phyloP scores from a whole-genome alignment of 2,888 invertebrate genomes.

The Polyommatus icarus region DNA sequence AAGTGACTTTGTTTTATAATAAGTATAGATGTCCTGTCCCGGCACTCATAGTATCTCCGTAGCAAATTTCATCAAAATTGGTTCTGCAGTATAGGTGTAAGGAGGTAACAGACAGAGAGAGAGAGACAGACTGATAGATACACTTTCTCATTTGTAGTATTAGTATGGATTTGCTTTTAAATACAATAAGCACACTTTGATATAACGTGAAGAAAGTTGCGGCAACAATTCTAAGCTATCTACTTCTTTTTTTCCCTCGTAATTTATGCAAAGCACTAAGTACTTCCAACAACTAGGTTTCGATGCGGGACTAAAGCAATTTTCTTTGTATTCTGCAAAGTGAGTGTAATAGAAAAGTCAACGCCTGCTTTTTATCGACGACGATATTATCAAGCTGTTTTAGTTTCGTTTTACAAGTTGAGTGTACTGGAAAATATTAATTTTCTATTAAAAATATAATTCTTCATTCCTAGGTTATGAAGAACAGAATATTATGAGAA shows the following conservation, averaged over 20 bases:
- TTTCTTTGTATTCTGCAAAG: background rate
- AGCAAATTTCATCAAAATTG: no score
- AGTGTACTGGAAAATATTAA: background rate
- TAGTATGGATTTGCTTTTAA: no score
- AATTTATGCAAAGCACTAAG: background rate
- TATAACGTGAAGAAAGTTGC: background rate
- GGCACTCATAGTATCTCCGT: no score
- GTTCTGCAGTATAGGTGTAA: no score
- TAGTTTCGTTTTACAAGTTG: background rate
- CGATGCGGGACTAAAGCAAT: constrained; percentile 10
- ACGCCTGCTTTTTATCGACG: background rate
- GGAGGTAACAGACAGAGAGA: no score
- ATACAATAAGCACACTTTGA: no score
- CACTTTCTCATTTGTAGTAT: no score
- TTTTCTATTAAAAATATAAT: background rate
- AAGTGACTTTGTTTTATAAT: no score
- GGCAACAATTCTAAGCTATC: background rate
- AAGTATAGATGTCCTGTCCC: no score
- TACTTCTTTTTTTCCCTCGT: background rate
- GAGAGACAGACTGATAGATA: no score
- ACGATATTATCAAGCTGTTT: background rate
- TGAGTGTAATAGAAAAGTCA: constrained; percentile 12
- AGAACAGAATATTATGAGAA: no score
- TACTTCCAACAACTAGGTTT: background rate
- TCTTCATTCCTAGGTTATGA: background rate